A percentile compares a stretch with the other conserved stretches of the same genome.
Conservation (phyloP, 2,113 vertebrate species). For the Spea bombifrons region DNA sequence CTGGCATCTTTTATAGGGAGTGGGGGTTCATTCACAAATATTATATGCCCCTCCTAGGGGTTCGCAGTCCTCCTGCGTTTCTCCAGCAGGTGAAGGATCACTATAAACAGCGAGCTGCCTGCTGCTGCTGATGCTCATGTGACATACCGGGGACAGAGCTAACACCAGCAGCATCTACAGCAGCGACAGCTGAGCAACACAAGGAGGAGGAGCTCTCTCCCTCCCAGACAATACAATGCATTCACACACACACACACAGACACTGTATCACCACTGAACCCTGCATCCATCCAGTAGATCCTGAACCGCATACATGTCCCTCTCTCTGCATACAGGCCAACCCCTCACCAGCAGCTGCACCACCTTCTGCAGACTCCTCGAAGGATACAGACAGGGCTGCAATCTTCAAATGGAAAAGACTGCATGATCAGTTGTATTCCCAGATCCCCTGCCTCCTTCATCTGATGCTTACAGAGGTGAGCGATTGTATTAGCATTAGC, state of each 20-base stretch:
- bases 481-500: conserved; percentile 1
- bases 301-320: conserved; percentile 40
- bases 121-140: conserved; percentile 41
- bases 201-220: conserved; percentile 35
- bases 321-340: conserved; percentile 20
- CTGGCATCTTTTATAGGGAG: no score
- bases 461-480: conserved; percentile 41
- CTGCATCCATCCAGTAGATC: conserved; percentile 14
- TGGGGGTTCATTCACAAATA: no score
- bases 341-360: neutral
- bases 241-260: neutral
- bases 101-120: conserved; percentile 4
- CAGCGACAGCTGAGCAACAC: conserved; percentile 8
- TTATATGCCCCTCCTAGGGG: neutral
- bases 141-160: conserved; percentile 41
- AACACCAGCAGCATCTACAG: conserved; percentile 37
- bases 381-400: conserved; percentile 1
- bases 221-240: conserved; percentile 45
- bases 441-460: conserved; percentile 8
- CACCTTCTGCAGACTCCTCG: neutral
- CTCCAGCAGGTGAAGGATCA: conserved; percentile 37
- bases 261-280: conserved; percentile 12
- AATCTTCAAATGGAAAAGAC: neutral
- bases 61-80: neutral
- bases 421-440: neutral